Evolutionary conservation across 2,113 vertebrate species (phyloP).

Genomic region (Cettia cetti): DNA sequence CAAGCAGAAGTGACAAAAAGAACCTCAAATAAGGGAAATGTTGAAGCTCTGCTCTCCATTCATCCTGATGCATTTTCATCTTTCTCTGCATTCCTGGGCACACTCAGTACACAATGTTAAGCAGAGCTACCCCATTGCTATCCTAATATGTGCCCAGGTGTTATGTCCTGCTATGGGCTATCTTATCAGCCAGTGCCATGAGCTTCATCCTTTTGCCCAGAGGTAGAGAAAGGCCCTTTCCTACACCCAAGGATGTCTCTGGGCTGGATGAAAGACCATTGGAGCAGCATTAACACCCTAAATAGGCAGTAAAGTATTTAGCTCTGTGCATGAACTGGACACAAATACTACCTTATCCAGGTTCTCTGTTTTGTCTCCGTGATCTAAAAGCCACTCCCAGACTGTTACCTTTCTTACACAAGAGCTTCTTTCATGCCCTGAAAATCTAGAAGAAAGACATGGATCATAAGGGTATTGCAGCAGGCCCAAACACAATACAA

Average conservation of each 20-base stretch:
- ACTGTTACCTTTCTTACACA: neutral
- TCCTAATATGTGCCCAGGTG: neutral
- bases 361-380: neutral
- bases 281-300: neutral
- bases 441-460: neutral
- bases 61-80: neutral
- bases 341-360: neutral
- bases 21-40: neutral
- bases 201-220: neutral
- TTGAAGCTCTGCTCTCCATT: neutral
- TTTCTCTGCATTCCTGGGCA: neutral
- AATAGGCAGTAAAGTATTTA: neutral
- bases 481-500: neutral
- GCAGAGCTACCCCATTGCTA: neutral
- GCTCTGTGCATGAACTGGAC: accelerated
- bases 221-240: neutral
- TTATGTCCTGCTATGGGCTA: neutral
- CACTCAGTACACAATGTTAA: neutral
- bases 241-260: neutral
- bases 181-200: neutral
- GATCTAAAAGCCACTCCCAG: neutral
- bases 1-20: neutral
- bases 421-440: neutral
- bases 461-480: neutral
- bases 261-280: neutral